A percentile compares a stretch with the other conserved stretches of the same genome.
These are phyloP conservation scores for Mycteria americana DNA, from an alignment of 2,797 vertebrate genomes.

Conservation along the genomic window DNA sequence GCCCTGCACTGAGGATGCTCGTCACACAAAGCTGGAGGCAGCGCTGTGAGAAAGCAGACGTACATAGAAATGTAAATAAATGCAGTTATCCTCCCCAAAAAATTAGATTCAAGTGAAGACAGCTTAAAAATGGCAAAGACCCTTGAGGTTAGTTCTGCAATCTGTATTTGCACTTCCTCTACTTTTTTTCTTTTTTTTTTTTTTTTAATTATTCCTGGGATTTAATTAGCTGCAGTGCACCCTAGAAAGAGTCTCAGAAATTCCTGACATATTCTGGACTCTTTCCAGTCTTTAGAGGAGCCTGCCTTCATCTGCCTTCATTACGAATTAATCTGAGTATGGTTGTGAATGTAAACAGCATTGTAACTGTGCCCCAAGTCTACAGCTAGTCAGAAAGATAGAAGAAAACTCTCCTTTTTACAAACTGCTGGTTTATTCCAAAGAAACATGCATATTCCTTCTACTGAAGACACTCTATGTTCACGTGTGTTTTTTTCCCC, in stretches of 20 bases:
- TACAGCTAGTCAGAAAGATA: conserved; percentile 2
- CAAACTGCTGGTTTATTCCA: conserved; percentile 14
- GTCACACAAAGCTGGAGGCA: background rate
- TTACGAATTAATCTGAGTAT: conserved; percentile 19
- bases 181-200: background rate
- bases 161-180: background rate
- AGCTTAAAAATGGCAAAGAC: conserved; percentile 18
- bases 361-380: background rate
- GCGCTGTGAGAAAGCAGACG: background rate
- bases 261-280: conserved; percentile 28
- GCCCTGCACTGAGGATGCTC: background rate
- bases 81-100: background rate
- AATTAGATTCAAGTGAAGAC: conserved; percentile 24
- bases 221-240: conserved; percentile 59
- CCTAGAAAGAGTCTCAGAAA: conserved; percentile 20
- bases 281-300: conserved; percentile 43
- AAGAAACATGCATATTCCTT: background rate
- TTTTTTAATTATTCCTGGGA: background rate
- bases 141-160: conserved; percentile 31
- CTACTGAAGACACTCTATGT: background rate
- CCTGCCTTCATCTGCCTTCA: conserved; percentile 32
- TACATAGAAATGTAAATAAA: conserved; percentile 26
- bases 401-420: conserved; percentile 19
- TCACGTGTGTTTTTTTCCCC: background rate
- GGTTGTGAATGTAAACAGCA: conserved; percentile 46